Conservation (phyloP, 2,888 invertebrate genomes). For the Germaria angustata region DNA sequence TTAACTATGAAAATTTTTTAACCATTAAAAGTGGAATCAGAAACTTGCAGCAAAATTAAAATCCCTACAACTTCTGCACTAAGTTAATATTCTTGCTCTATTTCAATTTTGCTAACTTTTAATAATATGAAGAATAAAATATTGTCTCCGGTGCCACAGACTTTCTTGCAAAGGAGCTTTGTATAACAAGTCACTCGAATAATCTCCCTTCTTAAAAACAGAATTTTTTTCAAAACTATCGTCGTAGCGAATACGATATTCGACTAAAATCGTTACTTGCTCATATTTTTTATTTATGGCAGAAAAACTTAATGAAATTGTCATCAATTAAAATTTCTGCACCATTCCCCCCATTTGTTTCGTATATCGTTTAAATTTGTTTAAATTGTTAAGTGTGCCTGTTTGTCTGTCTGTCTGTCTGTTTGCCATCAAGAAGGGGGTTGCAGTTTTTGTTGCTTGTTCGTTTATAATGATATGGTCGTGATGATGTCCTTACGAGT, state of each 20-base stretch:
- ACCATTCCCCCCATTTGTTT: conserved; percentile 61
- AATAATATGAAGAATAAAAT: no score
- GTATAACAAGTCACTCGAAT: no score
- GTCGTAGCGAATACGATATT: neutral
- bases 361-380: conserved; percentile 62
- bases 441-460: conserved; percentile 21
- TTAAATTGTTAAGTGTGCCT: conserved; percentile 64
- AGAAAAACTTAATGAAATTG: conserved; percentile 76
- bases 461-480: conserved; percentile 7
- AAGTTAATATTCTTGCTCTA: no score
- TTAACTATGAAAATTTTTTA: no score
- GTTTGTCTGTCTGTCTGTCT: conserved; percentile 38
- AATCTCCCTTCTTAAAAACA: no score
- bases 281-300: conserved; percentile 17
- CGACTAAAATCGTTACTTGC: neutral
- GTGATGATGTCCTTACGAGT: conserved; percentile 48
- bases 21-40: no score
- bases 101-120: no score
- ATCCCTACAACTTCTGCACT: no score
- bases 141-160: no score
- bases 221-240: neutral
- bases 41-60: no score
- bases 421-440: conserved; percentile 14
- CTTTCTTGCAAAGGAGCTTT: no score
- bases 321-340: conserved; percentile 78